Evolutionary conservation across 2,888 invertebrate species (phyloP), one percentile per base, ranked within the genome.

Genomic region (Cephus pulcher): DNA sequence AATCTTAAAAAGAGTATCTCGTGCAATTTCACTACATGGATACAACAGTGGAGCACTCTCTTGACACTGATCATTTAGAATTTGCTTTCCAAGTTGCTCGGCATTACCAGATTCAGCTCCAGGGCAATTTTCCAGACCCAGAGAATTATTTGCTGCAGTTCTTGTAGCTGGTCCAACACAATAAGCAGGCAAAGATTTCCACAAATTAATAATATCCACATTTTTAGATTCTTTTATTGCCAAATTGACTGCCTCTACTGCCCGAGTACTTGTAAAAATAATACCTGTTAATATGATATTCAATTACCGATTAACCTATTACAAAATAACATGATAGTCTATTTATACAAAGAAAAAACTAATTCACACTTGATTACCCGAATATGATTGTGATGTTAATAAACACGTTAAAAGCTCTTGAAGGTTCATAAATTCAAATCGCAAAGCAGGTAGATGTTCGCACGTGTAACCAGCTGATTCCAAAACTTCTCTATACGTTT

Each of bases 21-120:
- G 81, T 4, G 90, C 89, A 73, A 91, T 90, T 74, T 88, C 87
- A 79, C 91, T 91, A 75, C 91, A 91, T 23, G 91, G 91, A 76
- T 90, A 89, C 32, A 91, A 78, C 34, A 91, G 76, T 11, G 89
- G 87, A 73, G 84, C 86, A 11, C 73, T 34, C 37, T 78, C 76
- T 34, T 78, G 74, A 11, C 68, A 15, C 11, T 77, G 71, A 33
- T 85, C 74, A 15, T 82, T 75, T 70, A 89, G 85, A 77, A 88
- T 87, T 75, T 73, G 35, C n/a, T 87, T 82, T 3, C 88, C 88
- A 37, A 90, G 84, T 71, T 88, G 86, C 78, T 89, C 88, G 6
- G 91, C 86, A 85, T 90, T 91, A n/a, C 91, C 91, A 77, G 88
- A 82, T 12, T 88, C 80, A 9, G 86, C 84, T 12, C 89, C 90